A percentile compares a stretch with the other conserved stretches of the same genome.
phyloP scores from a whole-genome alignment of 2,113 vertebrate genomes.

The Dicerorhinus sumatrensis region DNA sequence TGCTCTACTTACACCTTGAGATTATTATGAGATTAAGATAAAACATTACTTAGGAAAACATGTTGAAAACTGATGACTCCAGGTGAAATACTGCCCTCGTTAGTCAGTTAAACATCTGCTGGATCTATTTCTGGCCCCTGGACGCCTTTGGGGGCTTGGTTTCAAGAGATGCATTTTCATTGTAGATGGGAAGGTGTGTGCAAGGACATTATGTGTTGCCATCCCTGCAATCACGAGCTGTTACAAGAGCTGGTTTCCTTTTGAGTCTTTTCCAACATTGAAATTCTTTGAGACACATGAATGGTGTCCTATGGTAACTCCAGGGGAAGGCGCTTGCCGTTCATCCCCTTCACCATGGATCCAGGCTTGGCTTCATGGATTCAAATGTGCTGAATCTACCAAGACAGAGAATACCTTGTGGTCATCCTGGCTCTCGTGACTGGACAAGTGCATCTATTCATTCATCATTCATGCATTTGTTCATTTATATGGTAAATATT shows the following conservation, averaged over 20 bases:
- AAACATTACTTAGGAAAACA: background rate
- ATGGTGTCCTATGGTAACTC: no score
- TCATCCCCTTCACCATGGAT: background rate
- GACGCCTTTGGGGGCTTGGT: background rate
- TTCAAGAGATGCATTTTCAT: background rate
- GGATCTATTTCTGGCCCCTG: background rate
- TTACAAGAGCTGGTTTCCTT: background rate
- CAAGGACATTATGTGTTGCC: accelerated
- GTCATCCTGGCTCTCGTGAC: background rate
- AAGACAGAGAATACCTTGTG: background rate
- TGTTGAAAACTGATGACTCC: background rate
- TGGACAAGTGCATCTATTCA: background rate
- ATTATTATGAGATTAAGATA: background rate
- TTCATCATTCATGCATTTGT: background rate
- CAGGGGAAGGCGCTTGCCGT: background rate
- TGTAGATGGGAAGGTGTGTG: background rate
- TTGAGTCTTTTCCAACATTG: background rate
- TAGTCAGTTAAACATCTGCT: background rate
- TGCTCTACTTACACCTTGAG: background rate
- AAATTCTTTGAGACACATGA: background rate
- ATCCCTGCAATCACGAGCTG: background rate
- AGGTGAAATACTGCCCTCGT: background rate
- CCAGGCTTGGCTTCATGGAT: background rate
- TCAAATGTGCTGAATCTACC: background rate
- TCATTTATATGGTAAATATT: background rate